Conservation (phyloP, 2,113 vertebrate genomes). For the Seriola rivoliana region DNA sequence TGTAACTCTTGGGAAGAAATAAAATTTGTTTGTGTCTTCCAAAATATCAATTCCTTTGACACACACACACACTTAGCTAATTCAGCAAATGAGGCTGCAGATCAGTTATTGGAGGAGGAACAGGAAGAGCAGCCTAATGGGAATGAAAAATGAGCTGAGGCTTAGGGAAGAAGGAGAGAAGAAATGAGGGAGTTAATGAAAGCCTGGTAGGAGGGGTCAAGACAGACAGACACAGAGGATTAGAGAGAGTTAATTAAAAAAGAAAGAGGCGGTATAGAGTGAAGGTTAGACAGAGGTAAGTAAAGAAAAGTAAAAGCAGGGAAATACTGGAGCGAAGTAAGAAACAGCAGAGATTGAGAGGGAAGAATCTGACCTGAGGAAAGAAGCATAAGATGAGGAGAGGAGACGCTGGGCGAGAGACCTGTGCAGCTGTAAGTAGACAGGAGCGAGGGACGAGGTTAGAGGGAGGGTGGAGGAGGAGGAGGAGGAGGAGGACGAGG, state of each 20-base stretch:
- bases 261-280: constrained; percentile 20
- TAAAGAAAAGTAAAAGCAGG: constrained; percentile 28
- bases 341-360: constrained; percentile 22
- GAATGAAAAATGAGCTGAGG: constrained; percentile 38
- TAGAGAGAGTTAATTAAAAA: constrained; percentile 73
- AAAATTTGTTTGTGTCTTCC: background rate
- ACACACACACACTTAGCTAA: background rate
- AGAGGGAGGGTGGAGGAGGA: constrained; percentile 35
- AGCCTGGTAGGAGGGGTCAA: constrained; percentile 52
- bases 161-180: constrained; percentile 21
- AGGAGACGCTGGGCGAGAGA: constrained; percentile 42
- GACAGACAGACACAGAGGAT: constrained; percentile 57
- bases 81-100: background rate
- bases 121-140: background rate
- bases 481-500: constrained; percentile 17
- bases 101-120: constrained; percentile 2
- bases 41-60: constrained; percentile 1
- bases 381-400: constrained; percentile 23
- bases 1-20: background rate
- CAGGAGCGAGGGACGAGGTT: constrained; percentile 45
- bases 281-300: constrained; percentile 60
- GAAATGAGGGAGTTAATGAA: constrained; percentile 53
- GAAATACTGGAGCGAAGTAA: constrained; percentile 5
- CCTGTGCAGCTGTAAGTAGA: constrained; percentile 45
- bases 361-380: constrained; percentile 27